Base-by-base conservation (phyloP, 2,888 invertebrate species). In the Drosophila anceps region DNA sequence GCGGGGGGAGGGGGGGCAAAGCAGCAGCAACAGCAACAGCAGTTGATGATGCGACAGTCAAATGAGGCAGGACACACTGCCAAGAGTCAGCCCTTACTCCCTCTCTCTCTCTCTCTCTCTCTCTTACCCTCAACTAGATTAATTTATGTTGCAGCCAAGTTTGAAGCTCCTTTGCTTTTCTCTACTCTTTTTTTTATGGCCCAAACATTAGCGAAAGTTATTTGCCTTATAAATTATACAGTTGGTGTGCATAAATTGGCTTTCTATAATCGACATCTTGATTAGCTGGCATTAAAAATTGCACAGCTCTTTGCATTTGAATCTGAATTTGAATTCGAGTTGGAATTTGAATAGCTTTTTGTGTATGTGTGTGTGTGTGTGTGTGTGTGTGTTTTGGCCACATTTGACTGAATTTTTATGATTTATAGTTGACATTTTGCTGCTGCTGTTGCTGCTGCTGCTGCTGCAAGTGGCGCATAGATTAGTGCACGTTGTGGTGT, bases 131-230 rank as follows among this genome's bases (percentile, higher is more conserved):
- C 31, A 31, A 20, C 9, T 31, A 83, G 81, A 83, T 81, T 82
- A 77, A 84, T 84, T 85, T 84, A 82, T 85, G 75, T 82, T 70
- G 72, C 81, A 67, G 76, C 71, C 79, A 73, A 55, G 76, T 73
- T 76, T 5, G 35, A 20, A 51, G 24, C 15, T 35, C 51, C n/a
- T 39, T n/a, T 37, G 0, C 20, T 51, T 43, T 46, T 43, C 51
- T 39, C 41, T 54, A 57, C 66, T 55, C 53, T 73, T 72, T 76
- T 69, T 63, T 74, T 43, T 20, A 20, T 37, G 54, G 20, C 46
- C 27, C 27, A 59, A 39, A 29, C 55, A 5, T 41, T 20, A 41
- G 13, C 41, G 18, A 29, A 55, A 75, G 39, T 39, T 54, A 54
- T 31, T 75, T 20, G 59, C 44, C 69, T 71, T 73, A 76, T 79